Conservation (phyloP, 30 jellyfish, hydroid and myxozoan species). For the Rhopilema esculentum region DNA sequence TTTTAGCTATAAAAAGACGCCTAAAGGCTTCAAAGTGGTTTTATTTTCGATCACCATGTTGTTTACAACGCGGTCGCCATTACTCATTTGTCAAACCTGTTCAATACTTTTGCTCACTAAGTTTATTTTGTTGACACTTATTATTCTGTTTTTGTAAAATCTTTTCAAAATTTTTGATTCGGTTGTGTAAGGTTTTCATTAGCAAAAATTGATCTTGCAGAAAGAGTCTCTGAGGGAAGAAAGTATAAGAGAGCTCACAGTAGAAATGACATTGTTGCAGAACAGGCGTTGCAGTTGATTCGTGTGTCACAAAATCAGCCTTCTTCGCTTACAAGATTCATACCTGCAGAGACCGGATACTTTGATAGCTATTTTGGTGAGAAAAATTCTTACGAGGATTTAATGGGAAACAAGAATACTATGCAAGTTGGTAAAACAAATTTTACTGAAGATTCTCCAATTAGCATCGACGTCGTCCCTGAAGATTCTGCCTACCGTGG, state of each 20-base stretch:
- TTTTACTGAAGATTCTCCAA: not conserved
- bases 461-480: not conserved
- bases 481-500: not conserved
- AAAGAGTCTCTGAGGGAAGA: too few species aligned
- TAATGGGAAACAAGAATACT: not conserved
- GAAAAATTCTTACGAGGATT: not conserved
- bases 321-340: not conserved
- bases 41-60: too few species aligned
- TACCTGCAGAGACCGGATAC: too few species aligned
- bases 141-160: not conserved
- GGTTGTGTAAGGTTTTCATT: not conserved
- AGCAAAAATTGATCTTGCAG: not conserved
- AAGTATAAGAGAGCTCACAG: not conserved
- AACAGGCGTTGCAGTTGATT: not conserved
- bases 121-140: too few species aligned
- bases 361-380: not conserved
- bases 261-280: not conserved
- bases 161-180: not conserved
- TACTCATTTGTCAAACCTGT: too few species aligned
- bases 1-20: too few species aligned
- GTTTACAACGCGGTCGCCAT: too few species aligned
- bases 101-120: too few species aligned
- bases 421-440: not conserved
- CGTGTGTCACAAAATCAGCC: not conserved
- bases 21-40: too few species aligned